Evolutionary conservation across 2,113 vertebrate genomes (phyloP), one percentile per base, ranked within the genome.

Genomic region (Synodontis membranacea): DNA sequence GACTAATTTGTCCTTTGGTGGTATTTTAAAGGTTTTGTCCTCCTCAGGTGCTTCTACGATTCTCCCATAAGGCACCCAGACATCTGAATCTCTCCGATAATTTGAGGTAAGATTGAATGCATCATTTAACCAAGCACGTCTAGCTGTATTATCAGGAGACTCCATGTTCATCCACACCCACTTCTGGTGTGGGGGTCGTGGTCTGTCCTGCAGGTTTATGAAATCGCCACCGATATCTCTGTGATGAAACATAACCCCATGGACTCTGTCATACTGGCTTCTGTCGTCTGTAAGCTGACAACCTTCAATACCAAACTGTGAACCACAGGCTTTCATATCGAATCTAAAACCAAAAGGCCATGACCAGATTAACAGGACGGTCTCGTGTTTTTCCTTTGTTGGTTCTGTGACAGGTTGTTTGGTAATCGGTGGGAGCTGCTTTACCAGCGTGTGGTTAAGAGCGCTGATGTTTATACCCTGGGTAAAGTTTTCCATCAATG

Each of bases 131-230:
- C 91, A 91, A 84, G 92, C 92, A 81, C 93, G 93, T 52, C 89
- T 92, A 2, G 88, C 89, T 3, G 95, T 95, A 31, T 96, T 94
- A 42, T 93, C 95, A 37, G 97, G 96, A 72, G 97, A 97, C 88
- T 97, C 97, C 92, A 97, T 89, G 85, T 97, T 97, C 92, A 94
- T 95, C 97, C 97, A 97, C 88, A 97, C 95, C 97, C 96, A 97
- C 87, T 97, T 97, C 93, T 97, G 96, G 89, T 96, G 96, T 0
- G 93, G 91, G 56, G 96, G 96, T 54, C 96, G 94, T 5, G 92
- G 91, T 84, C 94, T 93, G 84, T 92, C 93, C 84, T 95, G 96
- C 91, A 97, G 91, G 76, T 95, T 94, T 54, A 94, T 92, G 62
- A 96, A 91, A 90, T 94, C 94, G 90, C 92, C 92, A 54, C 90